Evolutionary conservation across 2,888 invertebrate genomes (phyloP), one percentile per base, ranked within the genome.

Genomic region (Plemyria rubiginata): DNA sequence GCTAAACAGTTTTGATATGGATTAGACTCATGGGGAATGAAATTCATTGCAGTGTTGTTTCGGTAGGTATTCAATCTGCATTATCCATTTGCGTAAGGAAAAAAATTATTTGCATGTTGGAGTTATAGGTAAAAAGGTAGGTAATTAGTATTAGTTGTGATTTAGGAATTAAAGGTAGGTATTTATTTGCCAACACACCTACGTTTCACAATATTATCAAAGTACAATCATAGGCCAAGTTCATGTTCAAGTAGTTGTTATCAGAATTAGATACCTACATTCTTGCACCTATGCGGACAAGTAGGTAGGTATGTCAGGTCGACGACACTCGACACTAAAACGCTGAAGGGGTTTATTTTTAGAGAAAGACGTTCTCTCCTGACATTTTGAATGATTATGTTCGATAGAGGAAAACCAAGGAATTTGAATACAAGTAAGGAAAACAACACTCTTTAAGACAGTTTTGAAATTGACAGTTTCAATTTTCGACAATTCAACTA

Each of bases 151-250:
- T 22, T 22, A 22, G 22, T 22, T 22, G 22, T 22, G 3, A 22
- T 22, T 22, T 22, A 22, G 22, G 22, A 22, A 22, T 22, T 22
- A 2, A 2, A 22, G 22, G 22, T 22, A 22, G 22, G n/a, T n/a
- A n/a, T n/a, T 22, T 22, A 38, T 11, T 38, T 38, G 11, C 36
- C 36, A 9, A 8, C 7, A 32, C 8, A 32, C 32, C 32, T 32
- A 32, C 32, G 32, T 32, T 32, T 32, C 32, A 6, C 32, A 32
- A 32, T 8, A 5, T 7, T 13, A 15, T 43, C 13, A 12, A n/a
- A 5, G 4, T 4, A n/a, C 28, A 22, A 28, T 48, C 48, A 28
- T 48, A 45, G 36, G 45, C 45, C 52, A 58, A 58, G 51, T 52
- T 52, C 51, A 52, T 45, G 58, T 41, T n/a, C n/a, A 41, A 9